These are phyloP conservation scores for Ciconia maguari DNA, from an alignment of 2,113 vertebrate species.

Conservation along the genomic window DNA sequence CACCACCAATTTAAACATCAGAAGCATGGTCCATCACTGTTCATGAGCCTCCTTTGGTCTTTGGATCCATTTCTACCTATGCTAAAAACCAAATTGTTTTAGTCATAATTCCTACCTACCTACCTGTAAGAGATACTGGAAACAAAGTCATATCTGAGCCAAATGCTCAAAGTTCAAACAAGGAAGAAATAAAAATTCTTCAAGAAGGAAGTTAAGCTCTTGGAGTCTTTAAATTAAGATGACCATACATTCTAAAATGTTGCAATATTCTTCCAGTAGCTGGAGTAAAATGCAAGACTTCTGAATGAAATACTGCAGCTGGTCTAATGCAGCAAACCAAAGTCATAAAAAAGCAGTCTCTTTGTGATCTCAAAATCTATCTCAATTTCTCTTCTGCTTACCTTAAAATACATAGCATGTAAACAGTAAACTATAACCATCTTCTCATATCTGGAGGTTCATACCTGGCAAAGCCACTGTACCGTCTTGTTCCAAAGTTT, in stretches of 20 bases:
- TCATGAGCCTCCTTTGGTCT: neutral
- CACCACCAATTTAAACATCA: neutral
- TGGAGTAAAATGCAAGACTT: neutral
- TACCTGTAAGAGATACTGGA: neutral
- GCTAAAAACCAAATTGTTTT: neutral
- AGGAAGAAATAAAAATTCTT: neutral
- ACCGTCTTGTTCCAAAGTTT: conserved; percentile 95
- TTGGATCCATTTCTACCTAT: neutral
- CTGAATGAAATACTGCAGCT: neutral
- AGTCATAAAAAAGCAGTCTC: neutral
- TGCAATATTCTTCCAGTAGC: neutral
- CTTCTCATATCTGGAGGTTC: neutral
- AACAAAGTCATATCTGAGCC: neutral
- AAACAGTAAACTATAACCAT: neutral
- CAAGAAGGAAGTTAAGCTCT: neutral
- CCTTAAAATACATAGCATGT: neutral
- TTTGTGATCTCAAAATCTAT: neutral
- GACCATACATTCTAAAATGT: neutral
- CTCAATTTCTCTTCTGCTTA: neutral
- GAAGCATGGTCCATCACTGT: neutral
- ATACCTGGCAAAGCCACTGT: conserved; percentile 92
- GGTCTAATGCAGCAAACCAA: neutral
- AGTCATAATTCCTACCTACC: neutral
- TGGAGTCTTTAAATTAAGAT: neutral
- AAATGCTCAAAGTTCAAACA: neutral